Evolutionary conservation across 23 tunicate genomes (phyloP).

Genomic region (Corella eumyota): DNA sequence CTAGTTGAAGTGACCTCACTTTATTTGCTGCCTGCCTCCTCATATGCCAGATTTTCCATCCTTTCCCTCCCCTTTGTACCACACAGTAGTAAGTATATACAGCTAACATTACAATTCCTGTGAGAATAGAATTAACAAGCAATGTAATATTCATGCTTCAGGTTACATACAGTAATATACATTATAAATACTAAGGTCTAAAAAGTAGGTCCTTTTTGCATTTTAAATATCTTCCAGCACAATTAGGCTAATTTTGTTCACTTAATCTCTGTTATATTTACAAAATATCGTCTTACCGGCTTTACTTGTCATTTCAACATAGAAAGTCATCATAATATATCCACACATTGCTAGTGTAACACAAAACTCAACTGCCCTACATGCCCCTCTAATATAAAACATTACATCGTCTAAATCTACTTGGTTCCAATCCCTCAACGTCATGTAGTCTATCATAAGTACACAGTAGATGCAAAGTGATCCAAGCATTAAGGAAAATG

Average conservation of each 20-base stretch:
- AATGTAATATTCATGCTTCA: no score
- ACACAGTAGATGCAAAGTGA: slow-evolving; percentile 48
- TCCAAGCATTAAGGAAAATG: slow-evolving; percentile 62
- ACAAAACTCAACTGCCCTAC: slow-evolving; percentile 65
- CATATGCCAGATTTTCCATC: slow-evolving; percentile 77
- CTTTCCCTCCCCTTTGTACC: slow-evolving; percentile 71
- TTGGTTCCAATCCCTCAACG: slow-evolving; percentile 49
- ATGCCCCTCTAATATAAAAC: slow-evolving; percentile 74
- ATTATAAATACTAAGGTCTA: no score
- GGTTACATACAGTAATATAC: no score
- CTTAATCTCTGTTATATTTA: no score
- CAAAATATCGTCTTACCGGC: slow-evolving; percentile 26
- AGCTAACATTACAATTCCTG: slow-evolving; percentile 62
- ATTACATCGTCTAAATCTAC: slow-evolving; percentile 69
- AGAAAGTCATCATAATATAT: slow-evolving; percentile 57
- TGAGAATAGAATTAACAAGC: neutral
- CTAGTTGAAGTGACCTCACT: slow-evolving; percentile 43
- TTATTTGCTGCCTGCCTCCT: slow-evolving; percentile 50
- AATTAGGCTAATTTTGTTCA: no score
- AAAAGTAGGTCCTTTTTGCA: no score
- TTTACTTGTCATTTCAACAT: slow-evolving; percentile 50
- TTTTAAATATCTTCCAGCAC: no score
- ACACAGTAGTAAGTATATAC: slow-evolving; percentile 73
- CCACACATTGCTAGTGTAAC: slow-evolving; percentile 72
- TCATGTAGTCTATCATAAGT: slow-evolving; percentile 42